Evolutionary conservation across 2,113 vertebrate species (phyloP), one percentile per base, ranked within the genome.

Genomic region (Echinops telfairi): DNA sequence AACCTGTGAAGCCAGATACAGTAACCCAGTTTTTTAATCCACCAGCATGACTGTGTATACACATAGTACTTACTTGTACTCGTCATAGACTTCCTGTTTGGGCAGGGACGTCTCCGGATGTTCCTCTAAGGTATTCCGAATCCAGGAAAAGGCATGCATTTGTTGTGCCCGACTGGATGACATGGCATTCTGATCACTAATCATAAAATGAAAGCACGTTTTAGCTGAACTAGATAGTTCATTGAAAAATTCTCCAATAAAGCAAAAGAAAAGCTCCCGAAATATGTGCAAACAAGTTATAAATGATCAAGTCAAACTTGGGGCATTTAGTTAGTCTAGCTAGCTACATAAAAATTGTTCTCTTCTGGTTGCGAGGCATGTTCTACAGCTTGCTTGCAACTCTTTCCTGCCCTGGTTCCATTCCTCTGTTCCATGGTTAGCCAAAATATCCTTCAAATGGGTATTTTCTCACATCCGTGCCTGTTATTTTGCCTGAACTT

Each of bases 11-110:
- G 57, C 38, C 38, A 80, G 43, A 10, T 79, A 68, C 0, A 82
- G 77, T 27, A 80, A 20, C 77, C 73, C 36, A 75, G 2, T 2
- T 58, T 29, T 86, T 78, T 40, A 85, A 62, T 31, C 76, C 0
- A 93, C 47, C 3, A 78, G 25, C 4, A 83, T 31, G 83, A 53
- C 23, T 1, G 60, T 0, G 2, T 7, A 36, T 0, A 76, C 64
- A 93, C 1, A 23, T n/a, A 43, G 36, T 33, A 98, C 99, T 97
- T 98, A 99, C 99, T 99, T 99, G 98, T 99, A 99, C 94, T 99
- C 99, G 95, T 99, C 99, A 76, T 99, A 99, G 91, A 99, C 99
- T 95, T 99, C 99, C 98, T 99, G 99, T 96, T 99, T 99, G 96
- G 99, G 99, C n/a, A 99, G 99, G 82, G 99, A 99, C 4, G 99